A percentile compares a stretch with the other conserved stretches of the same genome.
Conservation (phyloP, 1,140 invertebrate genomes). For the Trinorchestia longiramus region DNA sequence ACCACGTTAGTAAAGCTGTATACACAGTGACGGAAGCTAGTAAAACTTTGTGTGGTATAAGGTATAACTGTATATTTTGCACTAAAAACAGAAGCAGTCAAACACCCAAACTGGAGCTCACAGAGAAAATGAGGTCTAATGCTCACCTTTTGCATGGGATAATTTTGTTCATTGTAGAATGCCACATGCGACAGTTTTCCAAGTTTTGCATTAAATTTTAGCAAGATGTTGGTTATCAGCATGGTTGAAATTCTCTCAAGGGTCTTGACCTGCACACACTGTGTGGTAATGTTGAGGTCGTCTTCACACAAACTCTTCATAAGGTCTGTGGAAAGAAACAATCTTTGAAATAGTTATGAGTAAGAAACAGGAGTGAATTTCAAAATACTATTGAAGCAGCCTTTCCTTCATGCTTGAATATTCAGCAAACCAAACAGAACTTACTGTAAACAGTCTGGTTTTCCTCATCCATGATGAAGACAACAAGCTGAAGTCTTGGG, state of each 20-base stretch:
- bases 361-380: neutral
- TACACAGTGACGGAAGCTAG: too few relatives aligned
- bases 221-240: neutral
- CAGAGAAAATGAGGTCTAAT: too few relatives aligned
- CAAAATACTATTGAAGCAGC: neutral
- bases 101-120: too few relatives aligned
- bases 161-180: neutral
- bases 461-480: neutral
- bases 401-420: neutral
- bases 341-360: neutral
- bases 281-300: neutral
- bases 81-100: too few relatives aligned
- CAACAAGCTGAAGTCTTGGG: neutral
- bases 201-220: neutral
- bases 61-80: too few relatives aligned
- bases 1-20: too few relatives aligned
- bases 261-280: neutral
- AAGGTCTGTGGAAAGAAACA: neutral
- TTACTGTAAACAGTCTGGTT: neutral
- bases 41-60: too few relatives aligned
- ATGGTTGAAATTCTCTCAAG: neutral
- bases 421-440: neutral
- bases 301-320: neutral
- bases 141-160: neutral
- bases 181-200: neutral